Conservation (phyloP, 1,140 invertebrate genomes). For the Scaptomyza montana region DNA sequence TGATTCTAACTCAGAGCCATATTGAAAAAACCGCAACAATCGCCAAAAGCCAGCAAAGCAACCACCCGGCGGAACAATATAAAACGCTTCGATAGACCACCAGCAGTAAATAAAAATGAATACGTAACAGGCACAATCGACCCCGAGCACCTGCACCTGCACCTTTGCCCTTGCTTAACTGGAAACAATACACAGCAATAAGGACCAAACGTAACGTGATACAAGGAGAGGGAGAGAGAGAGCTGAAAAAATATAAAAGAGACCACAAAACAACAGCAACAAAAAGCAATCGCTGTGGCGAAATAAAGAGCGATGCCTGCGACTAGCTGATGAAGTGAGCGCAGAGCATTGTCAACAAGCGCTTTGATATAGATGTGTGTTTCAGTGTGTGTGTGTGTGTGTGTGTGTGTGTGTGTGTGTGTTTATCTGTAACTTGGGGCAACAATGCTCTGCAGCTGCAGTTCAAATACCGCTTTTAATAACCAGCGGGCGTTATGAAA, state of each 20-base stretch:
- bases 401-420: not conserved
- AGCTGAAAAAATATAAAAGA: constrained; percentile 9
- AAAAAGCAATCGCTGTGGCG: constrained; percentile 32
- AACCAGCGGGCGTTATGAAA: constrained; percentile 35
- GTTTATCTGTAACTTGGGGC: constrained; percentile 1
- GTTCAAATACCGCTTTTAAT: constrained; percentile 21
- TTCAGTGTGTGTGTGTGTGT: not conserved
- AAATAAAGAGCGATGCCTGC: constrained; percentile 51
- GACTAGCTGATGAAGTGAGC: constrained; percentile 30
- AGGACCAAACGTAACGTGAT: constrained; percentile 39
- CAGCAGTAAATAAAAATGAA: constrained; percentile 60
- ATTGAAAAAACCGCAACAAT: constrained; percentile 36
- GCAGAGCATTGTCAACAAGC: constrained; percentile 23
- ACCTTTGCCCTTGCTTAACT: constrained; percentile 38
- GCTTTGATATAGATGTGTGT: constrained; percentile 3
- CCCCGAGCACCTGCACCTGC: not conserved
- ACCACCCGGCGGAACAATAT: constrained; percentile 44
- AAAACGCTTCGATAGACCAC: constrained; percentile 47
- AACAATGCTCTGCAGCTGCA: constrained; percentile 2
- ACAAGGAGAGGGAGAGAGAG: constrained; percentile 10
- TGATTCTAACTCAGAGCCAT: constrained; percentile 10
- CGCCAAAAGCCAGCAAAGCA: constrained; percentile 23
- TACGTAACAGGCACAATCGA: constrained; percentile 60
- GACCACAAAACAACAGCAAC: not conserved
- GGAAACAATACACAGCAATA: constrained; percentile 61